phyloP scores from a whole-genome alignment of 2,888 invertebrate genomes.

The Drosophila neonasuta region DNA sequence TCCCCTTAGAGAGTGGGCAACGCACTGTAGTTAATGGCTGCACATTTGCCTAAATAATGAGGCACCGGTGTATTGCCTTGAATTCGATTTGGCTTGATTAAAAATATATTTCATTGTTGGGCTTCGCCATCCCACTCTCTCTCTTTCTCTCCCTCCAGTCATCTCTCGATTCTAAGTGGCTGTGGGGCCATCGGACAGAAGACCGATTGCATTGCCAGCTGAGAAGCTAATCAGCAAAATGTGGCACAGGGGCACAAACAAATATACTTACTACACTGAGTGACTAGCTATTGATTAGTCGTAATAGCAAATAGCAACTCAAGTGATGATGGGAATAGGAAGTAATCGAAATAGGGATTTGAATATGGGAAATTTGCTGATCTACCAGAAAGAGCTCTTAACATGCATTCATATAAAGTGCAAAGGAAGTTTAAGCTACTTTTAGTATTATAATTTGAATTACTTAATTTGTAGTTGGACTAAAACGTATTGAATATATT shows the following conservation, averaged over 20 bases:
- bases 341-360: not conserved
- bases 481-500: too few species aligned
- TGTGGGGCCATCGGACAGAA: conserved; percentile 34
- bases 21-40: conserved; percentile 72
- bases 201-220: conserved; percentile 63
- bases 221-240: conserved; percentile 72
- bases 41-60: conserved; percentile 78
- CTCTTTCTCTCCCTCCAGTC: not conserved
- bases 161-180: conserved; percentile 32
- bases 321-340: not conserved
- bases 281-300: conserved; percentile 14
- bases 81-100: conserved; percentile 77
- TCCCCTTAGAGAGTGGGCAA: conserved; percentile 4
- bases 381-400: not conserved
- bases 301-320: not conserved
- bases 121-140: not conserved
- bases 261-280: not conserved
- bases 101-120: conserved; percentile 75
- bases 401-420: too few species aligned
- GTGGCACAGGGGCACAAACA: conserved; percentile 37
- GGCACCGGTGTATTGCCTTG: conserved; percentile 77
- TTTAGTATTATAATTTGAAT: too few species aligned
- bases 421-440: too few species aligned
- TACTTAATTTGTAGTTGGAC: too few species aligned
- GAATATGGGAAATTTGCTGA: not conserved